Evolutionary conservation across 2,888 invertebrate species (phyloP), one percentile per base, ranked within the genome.

Genomic region (Anthrax anthrax): DNA sequence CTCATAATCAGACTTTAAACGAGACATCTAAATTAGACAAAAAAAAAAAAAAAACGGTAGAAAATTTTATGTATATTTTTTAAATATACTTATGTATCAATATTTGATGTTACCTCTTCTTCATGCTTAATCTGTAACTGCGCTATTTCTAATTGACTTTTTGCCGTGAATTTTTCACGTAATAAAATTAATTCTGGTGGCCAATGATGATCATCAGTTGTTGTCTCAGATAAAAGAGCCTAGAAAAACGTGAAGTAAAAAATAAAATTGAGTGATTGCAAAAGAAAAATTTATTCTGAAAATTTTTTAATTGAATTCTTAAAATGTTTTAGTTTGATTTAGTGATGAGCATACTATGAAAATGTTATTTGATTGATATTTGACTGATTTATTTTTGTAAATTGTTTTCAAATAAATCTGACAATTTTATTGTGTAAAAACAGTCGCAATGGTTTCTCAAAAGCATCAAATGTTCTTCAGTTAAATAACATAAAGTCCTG

Each of bases 171-270:
- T 68, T 78, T 80, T 65, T 84, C 80, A 16, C 82, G 70, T 37
- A 86, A 65, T 53, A 81, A 75, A 44, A 84, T 72, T 54, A 86
- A 71, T 67, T 86, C 85, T 50, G 77, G 67, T 37, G 85, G 84
- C 82, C 84, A 84, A 57, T 73, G 75, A 46, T 81, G 78, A 63
- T 80, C 76, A 60, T 80, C 80, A 45, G 78, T 76, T 50, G 76
- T 78, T 51, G 75, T 72, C 19, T 83, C 80, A 58, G 77, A 78
- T 53, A 83, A 72, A 57, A 85, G 68, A 59, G 80, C 78, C 85
- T 85, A 65, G 18, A 44, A 49, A 46, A 18, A 47, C n/a, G n/a
- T 36, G 18, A 17, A 16, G 16, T 13, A 29, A 9, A 23, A n/a
- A n/a, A n/a, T n/a, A n/a, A n/a, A n/a, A n/a, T n/a, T n/a, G n/a